Conservation (phyloP, 2,888 invertebrate species). For the Platynereis dumerilii region DNA sequence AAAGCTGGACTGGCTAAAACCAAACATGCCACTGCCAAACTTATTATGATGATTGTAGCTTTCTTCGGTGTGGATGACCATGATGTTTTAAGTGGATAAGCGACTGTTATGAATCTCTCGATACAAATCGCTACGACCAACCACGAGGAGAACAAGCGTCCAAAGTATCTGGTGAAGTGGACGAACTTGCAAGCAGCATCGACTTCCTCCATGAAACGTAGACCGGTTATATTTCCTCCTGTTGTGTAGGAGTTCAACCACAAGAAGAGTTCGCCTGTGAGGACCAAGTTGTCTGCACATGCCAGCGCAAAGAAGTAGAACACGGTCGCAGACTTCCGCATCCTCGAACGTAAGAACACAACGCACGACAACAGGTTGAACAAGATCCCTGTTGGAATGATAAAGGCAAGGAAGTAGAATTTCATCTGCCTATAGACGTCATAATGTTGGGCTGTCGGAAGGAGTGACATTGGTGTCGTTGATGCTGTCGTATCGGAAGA, state of each 20-base stretch:
- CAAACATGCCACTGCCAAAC: neutral
- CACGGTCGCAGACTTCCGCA: conserved; percentile 12
- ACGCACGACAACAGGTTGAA: conserved; percentile 14
- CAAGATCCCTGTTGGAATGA: conserved; percentile 20
- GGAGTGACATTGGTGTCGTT: too few relatives aligned
- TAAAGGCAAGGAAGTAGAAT: conserved; percentile 19
- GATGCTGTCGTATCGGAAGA: too few relatives aligned
- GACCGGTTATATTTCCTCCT: conserved; percentile 2
- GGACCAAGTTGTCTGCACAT: conserved; percentile 17
- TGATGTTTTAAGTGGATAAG: conserved; percentile 10
- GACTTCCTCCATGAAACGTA: neutral
- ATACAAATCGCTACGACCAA: conserved; percentile 13
- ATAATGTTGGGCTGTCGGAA: neutral
- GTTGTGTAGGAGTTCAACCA: conserved; percentile 15
- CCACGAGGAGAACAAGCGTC: conserved; percentile 13
- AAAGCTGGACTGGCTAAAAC: conserved; percentile 5
- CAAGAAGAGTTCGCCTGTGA: conserved; percentile 18
- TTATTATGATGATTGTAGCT: conserved; percentile 2
- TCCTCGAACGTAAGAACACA: conserved; percentile 15
- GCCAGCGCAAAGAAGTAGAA: conserved; percentile 19
- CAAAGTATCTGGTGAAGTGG: conserved; percentile 11
- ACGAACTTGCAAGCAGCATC: conserved; percentile 4
- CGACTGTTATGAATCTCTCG: conserved; percentile 17
- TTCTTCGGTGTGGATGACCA: conserved; percentile 7
- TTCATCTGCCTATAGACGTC: conserved; percentile 15